Conservation (phyloP, 2,888 invertebrate species). For the Acleris laterana region DNA sequence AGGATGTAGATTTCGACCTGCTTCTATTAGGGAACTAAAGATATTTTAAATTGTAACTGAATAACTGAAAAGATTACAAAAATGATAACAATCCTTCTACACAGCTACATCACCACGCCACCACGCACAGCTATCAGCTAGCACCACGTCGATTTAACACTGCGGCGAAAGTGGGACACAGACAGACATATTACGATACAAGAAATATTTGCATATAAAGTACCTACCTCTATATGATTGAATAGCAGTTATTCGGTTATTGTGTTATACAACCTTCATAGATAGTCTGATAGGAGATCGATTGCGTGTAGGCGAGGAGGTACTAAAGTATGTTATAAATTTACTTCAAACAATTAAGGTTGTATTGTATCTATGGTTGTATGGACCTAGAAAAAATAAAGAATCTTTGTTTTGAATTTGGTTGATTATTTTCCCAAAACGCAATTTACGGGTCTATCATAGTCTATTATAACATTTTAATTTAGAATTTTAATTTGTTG, state of each 20-base stretch:
- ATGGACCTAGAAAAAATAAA: too few species aligned
- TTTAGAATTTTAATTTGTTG: constrained; percentile 6
- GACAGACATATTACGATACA: constrained; percentile 6
- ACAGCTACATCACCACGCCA: too few species aligned
- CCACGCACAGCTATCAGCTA: too few species aligned
- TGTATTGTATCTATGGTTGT: too few species aligned
- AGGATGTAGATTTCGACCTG: too few species aligned
- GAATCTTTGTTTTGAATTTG: too few species aligned
- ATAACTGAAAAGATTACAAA: background rate
- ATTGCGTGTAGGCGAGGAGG: too few species aligned
- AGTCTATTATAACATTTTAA: constrained; percentile 1
- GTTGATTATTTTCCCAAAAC: too few species aligned
- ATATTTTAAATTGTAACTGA: background rate
- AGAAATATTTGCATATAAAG: constrained; percentile 18
- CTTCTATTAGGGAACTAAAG: background rate
- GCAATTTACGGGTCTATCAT: too few species aligned
- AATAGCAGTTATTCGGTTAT: constrained; percentile 4
- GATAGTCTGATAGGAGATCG: constrained; percentile 1
- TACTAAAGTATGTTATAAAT: too few species aligned
- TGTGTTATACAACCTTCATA: constrained; percentile 12
- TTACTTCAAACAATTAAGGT: too few species aligned
- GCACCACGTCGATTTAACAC: background rate
- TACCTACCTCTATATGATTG: background rate
- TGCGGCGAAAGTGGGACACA: constrained; percentile 6
- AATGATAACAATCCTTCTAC: background rate